A percentile compares a stretch with the other conserved stretches of the same genome.
These are phyloP conservation scores for Leguminivora glycinivorella DNA, from an alignment of 1,140 invertebrate genomes.

Conservation along the genomic window DNA sequence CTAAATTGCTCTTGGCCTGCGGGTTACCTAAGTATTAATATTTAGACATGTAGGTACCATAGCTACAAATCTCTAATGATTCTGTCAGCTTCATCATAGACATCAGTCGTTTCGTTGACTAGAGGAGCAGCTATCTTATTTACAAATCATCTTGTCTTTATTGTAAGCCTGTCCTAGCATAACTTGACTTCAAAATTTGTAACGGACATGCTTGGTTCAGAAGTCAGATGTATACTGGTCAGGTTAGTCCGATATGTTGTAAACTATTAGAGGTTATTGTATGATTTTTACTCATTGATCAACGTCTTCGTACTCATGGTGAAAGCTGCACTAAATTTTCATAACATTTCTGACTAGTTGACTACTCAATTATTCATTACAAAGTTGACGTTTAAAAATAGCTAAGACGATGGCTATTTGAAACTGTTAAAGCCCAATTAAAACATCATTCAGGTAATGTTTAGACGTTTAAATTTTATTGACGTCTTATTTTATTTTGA, in stretches of 20 bases:
- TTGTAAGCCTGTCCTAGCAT: background rate
- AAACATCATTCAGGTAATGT: constrained; percentile 9
- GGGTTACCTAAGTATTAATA: constrained; percentile 29
- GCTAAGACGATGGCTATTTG: background rate
- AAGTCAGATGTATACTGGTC: constrained; percentile 1
- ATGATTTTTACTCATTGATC: constrained; percentile 54
- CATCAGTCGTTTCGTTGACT: constrained; percentile 40
- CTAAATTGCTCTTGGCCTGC: background rate
- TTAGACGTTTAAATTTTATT: constrained; percentile 7
- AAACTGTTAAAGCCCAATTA: constrained; percentile 11
- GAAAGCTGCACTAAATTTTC: constrained; percentile 48
- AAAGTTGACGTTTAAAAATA: constrained; percentile 25
- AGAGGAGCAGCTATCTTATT: constrained; percentile 29
- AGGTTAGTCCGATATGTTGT: background rate
- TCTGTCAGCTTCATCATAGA: constrained; percentile 63
- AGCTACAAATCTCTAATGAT: constrained; percentile 45
- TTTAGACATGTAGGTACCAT: constrained; percentile 2
- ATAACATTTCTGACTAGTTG: constrained; percentile 28
- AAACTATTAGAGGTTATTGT: constrained; percentile 39
- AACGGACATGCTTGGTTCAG: background rate
- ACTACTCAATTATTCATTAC: constrained; percentile 24
- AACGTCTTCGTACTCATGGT: constrained; percentile 43
- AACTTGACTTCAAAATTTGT: background rate
- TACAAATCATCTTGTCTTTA: background rate
- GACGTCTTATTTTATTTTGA: too few species aligned